A percentile compares a stretch with the other conserved stretches of the same genome.
Evolutionary conservation across 2,797 vertebrate species (phyloP).

Genomic region (Brachyalestes nurse): DNA sequence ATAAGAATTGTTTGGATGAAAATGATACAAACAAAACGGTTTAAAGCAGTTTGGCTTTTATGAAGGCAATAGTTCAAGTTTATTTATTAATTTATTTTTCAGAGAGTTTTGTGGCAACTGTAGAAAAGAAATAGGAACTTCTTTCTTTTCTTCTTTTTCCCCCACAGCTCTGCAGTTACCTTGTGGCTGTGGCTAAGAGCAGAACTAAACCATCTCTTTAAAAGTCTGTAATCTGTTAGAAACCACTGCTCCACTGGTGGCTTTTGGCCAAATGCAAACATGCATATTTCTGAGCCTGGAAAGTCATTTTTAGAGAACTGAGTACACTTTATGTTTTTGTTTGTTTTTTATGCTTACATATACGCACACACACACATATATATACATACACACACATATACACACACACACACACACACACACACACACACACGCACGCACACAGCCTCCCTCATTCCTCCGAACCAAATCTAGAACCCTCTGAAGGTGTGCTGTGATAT

Average conservation of each 20-base stretch:
- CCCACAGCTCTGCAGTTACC: constrained; percentile 73
- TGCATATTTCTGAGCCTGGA: constrained; percentile 83
- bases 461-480: too few relatives aligned
- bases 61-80: neutral
- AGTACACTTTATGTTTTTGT: too few relatives aligned
- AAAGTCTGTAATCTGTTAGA: constrained; percentile 90
- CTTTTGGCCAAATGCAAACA: constrained; percentile 93
- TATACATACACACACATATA: too few relatives aligned
- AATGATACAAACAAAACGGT: neutral
- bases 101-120: neutral
- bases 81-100: neutral
- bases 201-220: constrained; percentile 55
- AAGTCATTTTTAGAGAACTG: constrained; percentile 62
- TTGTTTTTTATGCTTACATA: too few relatives aligned
- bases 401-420: too few relatives aligned
- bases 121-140: neutral
- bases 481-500: too few relatives aligned
- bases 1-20: constrained; percentile 19
- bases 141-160: too few relatives aligned
- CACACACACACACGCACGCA: too few relatives aligned
- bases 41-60: constrained; percentile 3
- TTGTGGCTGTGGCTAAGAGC: constrained; percentile 62
- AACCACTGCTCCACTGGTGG: constrained; percentile 88
- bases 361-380: too few relatives aligned
- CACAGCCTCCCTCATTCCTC: too few relatives aligned